Conservation (phyloP, 2,797 vertebrate species). For the Nannoperca obscura region DNA sequence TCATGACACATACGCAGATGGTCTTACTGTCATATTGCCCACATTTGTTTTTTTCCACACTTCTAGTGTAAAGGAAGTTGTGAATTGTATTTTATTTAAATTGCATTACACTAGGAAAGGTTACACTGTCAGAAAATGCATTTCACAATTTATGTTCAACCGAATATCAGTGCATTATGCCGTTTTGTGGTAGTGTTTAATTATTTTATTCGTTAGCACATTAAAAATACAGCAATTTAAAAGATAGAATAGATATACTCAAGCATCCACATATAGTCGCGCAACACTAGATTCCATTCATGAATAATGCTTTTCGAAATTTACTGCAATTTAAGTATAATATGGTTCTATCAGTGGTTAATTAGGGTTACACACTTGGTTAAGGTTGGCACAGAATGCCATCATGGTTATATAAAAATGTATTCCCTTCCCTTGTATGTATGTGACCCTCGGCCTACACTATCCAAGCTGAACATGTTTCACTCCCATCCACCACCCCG, state of each 20-base stretch:
- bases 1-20: slow-evolving; percentile 19
- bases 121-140: background rate
- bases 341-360: no score
- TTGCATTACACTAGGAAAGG: background rate
- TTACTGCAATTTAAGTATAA: background rate
- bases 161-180: background rate
- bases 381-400: background rate
- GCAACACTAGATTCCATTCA: background rate
- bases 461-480: background rate
- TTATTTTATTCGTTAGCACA: background rate
- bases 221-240: background rate
- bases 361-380: background rate
- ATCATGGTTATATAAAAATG: background rate
- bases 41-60: background rate
- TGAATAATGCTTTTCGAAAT: background rate
- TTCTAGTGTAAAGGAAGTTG: background rate
- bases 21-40: slow-evolving; percentile 15
- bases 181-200: background rate
- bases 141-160: background rate
- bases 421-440: background rate
- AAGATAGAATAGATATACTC: background rate
- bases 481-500: background rate
- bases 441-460: background rate
- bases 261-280: background rate
- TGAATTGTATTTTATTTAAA: background rate